These are phyloP conservation scores for Microctonus hyperodae DNA, from an alignment of 2,888 invertebrate genomes.

Conservation along the genomic window DNA sequence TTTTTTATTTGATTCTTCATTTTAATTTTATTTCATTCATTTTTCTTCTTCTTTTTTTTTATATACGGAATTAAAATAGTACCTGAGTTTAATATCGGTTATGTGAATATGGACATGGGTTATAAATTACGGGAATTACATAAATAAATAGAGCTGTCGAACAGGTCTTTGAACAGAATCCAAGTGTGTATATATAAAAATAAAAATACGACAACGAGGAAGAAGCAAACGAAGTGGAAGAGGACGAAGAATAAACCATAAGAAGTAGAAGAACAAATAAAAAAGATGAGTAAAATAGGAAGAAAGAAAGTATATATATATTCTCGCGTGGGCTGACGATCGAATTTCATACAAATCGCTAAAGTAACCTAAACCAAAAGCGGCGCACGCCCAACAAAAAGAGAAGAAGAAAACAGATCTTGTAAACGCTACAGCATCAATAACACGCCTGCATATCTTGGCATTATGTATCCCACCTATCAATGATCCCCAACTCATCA, in stretches of 20 bases:
- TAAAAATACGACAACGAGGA: constrained; percentile 25
- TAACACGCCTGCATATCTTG: constrained; percentile 44
- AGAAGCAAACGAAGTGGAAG: neutral
- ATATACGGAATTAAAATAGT: constrained; percentile 21
- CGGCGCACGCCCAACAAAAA: constrained; percentile 42
- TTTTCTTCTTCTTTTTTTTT: neutral
- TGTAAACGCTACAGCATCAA: constrained; percentile 48
- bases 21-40: neutral
- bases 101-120: constrained; percentile 13
- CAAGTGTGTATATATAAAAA: constrained; percentile 35
- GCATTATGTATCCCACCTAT: constrained; percentile 3
- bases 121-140: constrained; percentile 46
- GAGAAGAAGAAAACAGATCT: constrained; percentile 3
- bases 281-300: neutral
- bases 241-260: neutral
- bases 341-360: constrained; percentile 61
- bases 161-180: constrained; percentile 41
- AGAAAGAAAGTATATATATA: constrained; percentile 15
- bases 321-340: constrained; percentile 53
- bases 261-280: neutral
- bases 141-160: constrained; percentile 58
- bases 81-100: neutral
- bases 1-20: neutral
- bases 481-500: neutral
- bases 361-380: constrained; percentile 57